Base-by-base conservation (phyloP, 1,140 invertebrate genomes). In the Lasioglossum albipes region DNA sequence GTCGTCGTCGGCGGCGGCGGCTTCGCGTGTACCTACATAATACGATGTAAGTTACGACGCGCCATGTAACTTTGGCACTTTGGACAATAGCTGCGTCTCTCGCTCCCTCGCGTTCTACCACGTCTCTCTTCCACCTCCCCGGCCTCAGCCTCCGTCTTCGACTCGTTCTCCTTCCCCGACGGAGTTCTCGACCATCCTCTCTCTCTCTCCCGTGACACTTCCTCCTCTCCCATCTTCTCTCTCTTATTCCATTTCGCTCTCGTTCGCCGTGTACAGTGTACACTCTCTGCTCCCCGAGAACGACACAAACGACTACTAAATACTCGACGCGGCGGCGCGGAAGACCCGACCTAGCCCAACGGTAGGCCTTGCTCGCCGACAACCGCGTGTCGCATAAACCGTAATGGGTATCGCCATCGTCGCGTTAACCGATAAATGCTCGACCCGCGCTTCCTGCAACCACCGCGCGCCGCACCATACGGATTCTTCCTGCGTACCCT, bases 41-140 rank as follows among this genome's bases (percentile, higher is more conserved):
- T 87, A 87, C 86, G 86, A 84, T 82, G 86, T 88, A 86, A 88
- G 82, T 86, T 88, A 86, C 82, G 87, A 84, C 84, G 86, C 86
- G 82, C 85, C 87, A 82, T 88, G 87, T 89, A 89, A 89, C 84
- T 89, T 89, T 89, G 87, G 83, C 87, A 89, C 87, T 89, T 89
- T 88, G 87, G 87, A 89, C 87, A 88, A 88, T 88, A 80, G 80
- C 84, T 82, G 84, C 84, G 87, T 88, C 88, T 81, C 85, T 86
- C 84, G 80, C 81, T 67, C 72, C 65, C 64, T 84, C 75, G 27
- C 65, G 77, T 71, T 81, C 71, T 76, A 5, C 36, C 68, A 22
- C 49, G 45, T 68, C 31, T 49, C 42, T 45, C 42, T 62, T n/a
- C 59, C 83, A 2, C 22, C 20, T 20, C 49, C n/a, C 12, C 59